Conservation (phyloP, 2,888 invertebrate genomes). For the Hirtodrosophila histrioides region DNA sequence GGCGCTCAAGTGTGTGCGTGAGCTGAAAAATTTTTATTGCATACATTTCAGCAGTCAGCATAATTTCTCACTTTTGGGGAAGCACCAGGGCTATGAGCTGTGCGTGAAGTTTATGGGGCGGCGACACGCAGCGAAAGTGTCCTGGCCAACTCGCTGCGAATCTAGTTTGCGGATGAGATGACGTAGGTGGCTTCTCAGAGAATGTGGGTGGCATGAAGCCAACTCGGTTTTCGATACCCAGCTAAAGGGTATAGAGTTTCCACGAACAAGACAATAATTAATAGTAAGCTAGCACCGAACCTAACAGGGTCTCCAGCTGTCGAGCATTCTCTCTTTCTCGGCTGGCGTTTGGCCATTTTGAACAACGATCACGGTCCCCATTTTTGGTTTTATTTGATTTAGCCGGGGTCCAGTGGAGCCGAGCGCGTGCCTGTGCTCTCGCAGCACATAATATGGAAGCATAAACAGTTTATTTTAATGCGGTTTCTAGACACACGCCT, state of each 20-base stretch:
- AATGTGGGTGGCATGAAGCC: too few relatives aligned
- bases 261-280: too few relatives aligned
- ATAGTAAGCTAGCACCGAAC: too few relatives aligned
- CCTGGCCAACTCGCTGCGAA: slow-evolving; percentile 25
- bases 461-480: slow-evolving; percentile 62
- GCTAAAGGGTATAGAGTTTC: too few relatives aligned
- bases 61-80: slow-evolving; percentile 75
- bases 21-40: slow-evolving; percentile 81
- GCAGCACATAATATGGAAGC: slow-evolving; percentile 45
- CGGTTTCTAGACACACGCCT: slow-evolving; percentile 26
- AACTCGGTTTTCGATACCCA: too few relatives aligned
- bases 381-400: slow-evolving; percentile 22
- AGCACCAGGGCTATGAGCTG: slow-evolving; percentile 31
- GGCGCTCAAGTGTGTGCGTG: slow-evolving; percentile 54
- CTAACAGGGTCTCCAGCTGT: too few relatives aligned
- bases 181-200: slow-evolving; percentile 3
- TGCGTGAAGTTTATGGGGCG: slow-evolving; percentile 70
- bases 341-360: not conserved
- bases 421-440: slow-evolving; percentile 1
- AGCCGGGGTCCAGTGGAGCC: not conserved
- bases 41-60: slow-evolving; percentile 77
- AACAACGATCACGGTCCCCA: slow-evolving; percentile 12
- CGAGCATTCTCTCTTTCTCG: too few relatives aligned
- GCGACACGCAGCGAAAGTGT: slow-evolving; percentile 55
- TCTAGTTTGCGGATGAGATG: slow-evolving; percentile 20